Percentiles rank a stretch among this genome's conserved stretches.
These are phyloP conservation scores for Blastobasis lacticolella DNA, from an alignment of 2,888 invertebrate genomes.

Conservation along the genomic window DNA sequence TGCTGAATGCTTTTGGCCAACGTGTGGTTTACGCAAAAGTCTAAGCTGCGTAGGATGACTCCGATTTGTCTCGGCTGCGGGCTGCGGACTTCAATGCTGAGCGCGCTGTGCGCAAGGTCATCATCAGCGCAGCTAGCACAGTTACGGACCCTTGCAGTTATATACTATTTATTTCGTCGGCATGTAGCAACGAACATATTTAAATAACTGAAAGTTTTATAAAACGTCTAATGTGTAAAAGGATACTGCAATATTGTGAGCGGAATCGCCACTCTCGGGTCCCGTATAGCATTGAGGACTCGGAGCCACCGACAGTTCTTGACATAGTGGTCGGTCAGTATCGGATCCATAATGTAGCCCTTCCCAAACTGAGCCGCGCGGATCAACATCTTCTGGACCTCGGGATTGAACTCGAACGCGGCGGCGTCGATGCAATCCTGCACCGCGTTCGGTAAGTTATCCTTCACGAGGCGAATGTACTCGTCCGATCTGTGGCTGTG, in stretches of 20 bases:
- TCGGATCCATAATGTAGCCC: slow-evolving; percentile 86
- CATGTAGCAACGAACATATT: too few relatives aligned
- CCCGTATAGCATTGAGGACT: slow-evolving; percentile 92
- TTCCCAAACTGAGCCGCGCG: slow-evolving; percentile 96
- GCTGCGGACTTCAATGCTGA: too few relatives aligned
- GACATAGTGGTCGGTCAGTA: slow-evolving; percentile 85
- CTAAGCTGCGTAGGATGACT: too few relatives aligned
- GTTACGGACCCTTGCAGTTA: too few relatives aligned
- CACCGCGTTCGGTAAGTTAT: slow-evolving; percentile 86
- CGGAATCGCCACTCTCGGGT: slow-evolving; percentile 91
- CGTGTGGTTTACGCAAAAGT: too few relatives aligned
- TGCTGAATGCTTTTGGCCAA: too few relatives aligned
- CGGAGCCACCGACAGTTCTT: slow-evolving; percentile 88
- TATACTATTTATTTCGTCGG: too few relatives aligned
- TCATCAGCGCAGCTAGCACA: too few relatives aligned
- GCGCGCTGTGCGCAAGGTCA: too few relatives aligned
- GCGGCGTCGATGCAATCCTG: slow-evolving; percentile 95
- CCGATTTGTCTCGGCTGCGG: too few relatives aligned
- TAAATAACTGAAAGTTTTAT: too few relatives aligned
- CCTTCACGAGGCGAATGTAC: slow-evolving; percentile 90
- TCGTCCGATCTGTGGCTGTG: slow-evolving; percentile 94
- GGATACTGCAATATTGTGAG: slow-evolving; percentile 92
- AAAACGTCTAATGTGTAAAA: slow-evolving; percentile 35
- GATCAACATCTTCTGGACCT: slow-evolving; percentile 91
- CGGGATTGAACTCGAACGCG: slow-evolving; percentile 89